Evolutionary conservation across 1,140 invertebrate species (phyloP).

Genomic region (Drosophila watanabei): DNA sequence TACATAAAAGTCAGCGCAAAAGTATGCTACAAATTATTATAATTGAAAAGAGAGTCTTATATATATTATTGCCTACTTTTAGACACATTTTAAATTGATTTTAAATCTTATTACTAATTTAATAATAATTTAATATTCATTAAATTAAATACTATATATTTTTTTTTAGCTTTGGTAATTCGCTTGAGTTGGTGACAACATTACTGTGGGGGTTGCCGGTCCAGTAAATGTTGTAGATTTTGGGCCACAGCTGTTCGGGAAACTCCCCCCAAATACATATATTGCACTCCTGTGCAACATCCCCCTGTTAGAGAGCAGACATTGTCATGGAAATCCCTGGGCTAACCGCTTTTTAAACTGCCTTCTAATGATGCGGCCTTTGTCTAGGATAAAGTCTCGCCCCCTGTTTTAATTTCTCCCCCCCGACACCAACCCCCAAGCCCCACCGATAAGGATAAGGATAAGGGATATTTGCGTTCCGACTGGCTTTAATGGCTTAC

Average conservation of each 20-base stretch:
- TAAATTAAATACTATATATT: neutral
- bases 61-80: neutral
- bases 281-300: neutral
- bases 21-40: neutral
- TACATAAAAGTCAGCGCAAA: neutral
- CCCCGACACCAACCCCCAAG: neutral
- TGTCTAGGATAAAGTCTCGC: constrained; percentile 16
- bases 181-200: constrained; percentile 55
- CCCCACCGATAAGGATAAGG: neutral
- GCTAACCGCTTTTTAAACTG: constrained; percentile 61
- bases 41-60: neutral
- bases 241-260: constrained; percentile 41
- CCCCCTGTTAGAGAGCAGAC: neutral
- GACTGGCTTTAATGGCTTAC: constrained; percentile 87
- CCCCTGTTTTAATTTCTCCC: constrained; percentile 51
- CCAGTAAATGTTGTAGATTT: constrained; percentile 36
- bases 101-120: neutral
- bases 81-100: neutral
- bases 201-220: constrained; percentile 22
- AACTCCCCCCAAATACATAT: neutral
- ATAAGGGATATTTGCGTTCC: neutral
- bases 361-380: constrained; percentile 53
- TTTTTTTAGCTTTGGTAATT: constrained; percentile 4
- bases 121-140: too few species aligned
- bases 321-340: constrained; percentile 56